Conservation (phyloP, 1,140 invertebrate species). For the Chionoecetes opilio region DNA sequence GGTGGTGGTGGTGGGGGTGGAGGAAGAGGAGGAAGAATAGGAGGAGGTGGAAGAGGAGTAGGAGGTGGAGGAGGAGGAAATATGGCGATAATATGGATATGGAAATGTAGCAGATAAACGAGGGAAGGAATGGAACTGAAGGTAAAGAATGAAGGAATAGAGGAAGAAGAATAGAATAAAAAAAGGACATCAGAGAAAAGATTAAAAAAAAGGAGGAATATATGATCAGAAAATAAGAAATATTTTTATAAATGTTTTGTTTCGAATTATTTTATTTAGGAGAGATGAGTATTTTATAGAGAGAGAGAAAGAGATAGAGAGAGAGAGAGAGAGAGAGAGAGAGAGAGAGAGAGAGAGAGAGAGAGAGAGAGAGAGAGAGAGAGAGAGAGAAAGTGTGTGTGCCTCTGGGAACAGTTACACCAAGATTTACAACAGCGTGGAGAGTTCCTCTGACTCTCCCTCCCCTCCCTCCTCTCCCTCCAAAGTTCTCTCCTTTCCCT, state of each 20-base stretch:
- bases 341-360: conserved; percentile 27
- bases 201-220: too few species aligned
- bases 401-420: not conserved
- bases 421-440: not conserved
- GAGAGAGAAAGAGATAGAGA: too few species aligned
- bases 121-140: not conserved
- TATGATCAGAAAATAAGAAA: too few species aligned
- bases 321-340: conserved; percentile 4
- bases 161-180: not conserved
- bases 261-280: too few species aligned
- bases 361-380: conserved; percentile 27
- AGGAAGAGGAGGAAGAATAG: not conserved
- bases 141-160: not conserved
- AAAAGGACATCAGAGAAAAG: too few species aligned
- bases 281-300: not conserved
- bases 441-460: not conserved
- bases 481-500: too few species aligned
- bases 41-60: not conserved
- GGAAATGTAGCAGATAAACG: not conserved
- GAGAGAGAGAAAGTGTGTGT: conserved; percentile 18
- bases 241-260: too few species aligned
- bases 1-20: too few species aligned
- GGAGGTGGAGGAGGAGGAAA: not conserved
- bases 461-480: not conserved
- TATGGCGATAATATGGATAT: not conserved